Base-by-base conservation (phyloP, 2,888 invertebrate genomes). In the Dasypolia templi region DNA sequence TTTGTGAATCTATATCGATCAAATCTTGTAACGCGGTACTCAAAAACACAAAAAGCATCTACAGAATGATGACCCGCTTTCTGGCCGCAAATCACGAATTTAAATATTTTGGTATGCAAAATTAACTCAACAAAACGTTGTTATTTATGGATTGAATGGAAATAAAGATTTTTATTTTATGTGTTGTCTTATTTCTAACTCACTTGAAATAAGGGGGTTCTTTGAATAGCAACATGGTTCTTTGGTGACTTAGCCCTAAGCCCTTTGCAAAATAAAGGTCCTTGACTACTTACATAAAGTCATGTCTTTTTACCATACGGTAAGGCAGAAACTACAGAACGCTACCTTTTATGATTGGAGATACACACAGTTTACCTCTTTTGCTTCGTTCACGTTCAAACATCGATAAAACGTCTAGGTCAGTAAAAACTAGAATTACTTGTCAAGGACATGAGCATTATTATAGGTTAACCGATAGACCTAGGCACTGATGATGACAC, bases 101-200 rank as follows among this genome's bases (percentile, higher is more conserved):
- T 5, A 35, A 53, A 35, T 35, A 55, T 4, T 35, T 35, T n/a
- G 26, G 12, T 58, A n/a, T 58, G 11, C 26, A 42, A 39, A 59
- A 44, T 62, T 17, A 65, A 35, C 9, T 14, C 49, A 35, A n/a
- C 17, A 39, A 19, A 44, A 46, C 65, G 39, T 64, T 55, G 19
- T n/a, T 53, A 32, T 70, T 56, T 65, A 32, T 77, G 46, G 29
- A 46, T 46, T 56, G 3, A 42, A 26, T 77, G 17, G 12, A 77
- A 74, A 56, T 77, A 74, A 74, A 74, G 49, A 35, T 29, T 44
- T 58, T 68, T 59, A 69, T 75, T 68, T 58, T 51, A 77, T 7
- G 7, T 26, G 7, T 32, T 39, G n/a, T 55, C 39, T 74, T 3
- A 74, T 74, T 74, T 46, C 29, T 17, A 32, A 46, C 44, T 3